These are phyloP conservation scores for Melanchra persicariae DNA, from an alignment of 2,888 invertebrate genomes.

Conservation along the genomic window DNA sequence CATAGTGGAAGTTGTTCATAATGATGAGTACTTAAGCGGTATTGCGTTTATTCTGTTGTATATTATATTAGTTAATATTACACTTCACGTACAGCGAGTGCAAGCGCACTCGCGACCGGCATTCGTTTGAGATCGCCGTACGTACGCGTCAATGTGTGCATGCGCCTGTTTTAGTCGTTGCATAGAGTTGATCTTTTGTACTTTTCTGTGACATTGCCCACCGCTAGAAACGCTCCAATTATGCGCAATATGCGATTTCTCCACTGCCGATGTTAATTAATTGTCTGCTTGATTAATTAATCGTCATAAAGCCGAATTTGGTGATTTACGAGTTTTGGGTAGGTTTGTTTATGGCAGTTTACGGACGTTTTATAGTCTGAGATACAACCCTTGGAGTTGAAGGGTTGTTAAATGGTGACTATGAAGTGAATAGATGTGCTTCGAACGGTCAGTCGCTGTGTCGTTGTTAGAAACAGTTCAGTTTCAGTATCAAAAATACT, in stretches of 20 bases:
- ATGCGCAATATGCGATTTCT: constrained; percentile 61
- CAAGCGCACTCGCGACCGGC: background rate
- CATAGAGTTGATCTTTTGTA: background rate
- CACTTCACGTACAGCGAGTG: too few species aligned
- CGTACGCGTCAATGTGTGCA: background rate
- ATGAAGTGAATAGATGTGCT: background rate
- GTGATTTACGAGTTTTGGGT: constrained; percentile 56
- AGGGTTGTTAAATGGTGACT: constrained; percentile 26
- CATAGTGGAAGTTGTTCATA: too few species aligned
- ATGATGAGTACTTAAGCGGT: too few species aligned
- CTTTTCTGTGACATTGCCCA: background rate
- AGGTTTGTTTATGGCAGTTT: constrained; percentile 46
- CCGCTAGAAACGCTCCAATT: constrained; percentile 56
- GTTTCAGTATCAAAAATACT: background rate
- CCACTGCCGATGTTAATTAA: constrained; percentile 61
- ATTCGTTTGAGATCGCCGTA: background rate
- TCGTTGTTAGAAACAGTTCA: background rate
- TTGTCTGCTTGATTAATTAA: constrained; percentile 59
- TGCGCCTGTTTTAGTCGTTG: background rate
- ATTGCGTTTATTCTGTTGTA: too few species aligned
- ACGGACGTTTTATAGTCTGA: constrained; percentile 7
- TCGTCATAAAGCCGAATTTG: constrained; percentile 49
- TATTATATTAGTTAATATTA: too few species aligned
- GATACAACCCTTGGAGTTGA: constrained; percentile 15
- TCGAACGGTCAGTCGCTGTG: background rate